These are phyloP conservation scores for Cebidichthys violaceus DNA, from an alignment of 2,113 vertebrate genomes.

Conservation along the genomic window DNA sequence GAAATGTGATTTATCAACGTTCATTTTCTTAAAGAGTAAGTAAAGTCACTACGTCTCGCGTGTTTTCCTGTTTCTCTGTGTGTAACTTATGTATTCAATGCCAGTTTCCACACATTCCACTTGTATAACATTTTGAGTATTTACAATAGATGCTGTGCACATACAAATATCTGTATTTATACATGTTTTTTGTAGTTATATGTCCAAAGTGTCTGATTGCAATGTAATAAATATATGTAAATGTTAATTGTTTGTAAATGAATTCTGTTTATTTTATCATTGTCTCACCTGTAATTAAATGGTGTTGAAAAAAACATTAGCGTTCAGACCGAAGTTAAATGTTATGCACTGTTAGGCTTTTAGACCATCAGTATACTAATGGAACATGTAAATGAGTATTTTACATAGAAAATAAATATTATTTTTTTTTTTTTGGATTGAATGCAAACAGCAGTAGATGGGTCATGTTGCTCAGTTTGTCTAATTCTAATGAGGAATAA, in stretches of 20 bases:
- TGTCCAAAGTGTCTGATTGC: conserved; percentile 11
- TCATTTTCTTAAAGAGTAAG: not conserved
- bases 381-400: not conserved
- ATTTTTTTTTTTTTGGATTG: no score
- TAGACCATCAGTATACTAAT: not conserved
- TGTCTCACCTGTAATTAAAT: not conserved
- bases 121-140: conserved; percentile 18
- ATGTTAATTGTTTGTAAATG: not conserved
- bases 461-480: not conserved
- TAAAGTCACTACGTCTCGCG: not conserved
- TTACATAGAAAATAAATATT: not conserved
- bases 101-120: not conserved
- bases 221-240: conserved; percentile 19
- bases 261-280: not conserved
- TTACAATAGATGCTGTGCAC: not conserved
- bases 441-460: not conserved
- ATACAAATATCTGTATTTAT: conserved; percentile 4
- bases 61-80: not conserved
- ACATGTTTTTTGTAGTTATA: conserved; percentile 10
- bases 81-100: not conserved
- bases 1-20: not conserved
- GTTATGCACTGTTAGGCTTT: not conserved
- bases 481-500: not conserved
- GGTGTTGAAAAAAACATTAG: not conserved
- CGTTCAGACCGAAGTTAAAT: not conserved